phyloP scores from a whole-genome alignment of 2,797 vertebrate genomes.

The Esox masquinongy region DNA sequence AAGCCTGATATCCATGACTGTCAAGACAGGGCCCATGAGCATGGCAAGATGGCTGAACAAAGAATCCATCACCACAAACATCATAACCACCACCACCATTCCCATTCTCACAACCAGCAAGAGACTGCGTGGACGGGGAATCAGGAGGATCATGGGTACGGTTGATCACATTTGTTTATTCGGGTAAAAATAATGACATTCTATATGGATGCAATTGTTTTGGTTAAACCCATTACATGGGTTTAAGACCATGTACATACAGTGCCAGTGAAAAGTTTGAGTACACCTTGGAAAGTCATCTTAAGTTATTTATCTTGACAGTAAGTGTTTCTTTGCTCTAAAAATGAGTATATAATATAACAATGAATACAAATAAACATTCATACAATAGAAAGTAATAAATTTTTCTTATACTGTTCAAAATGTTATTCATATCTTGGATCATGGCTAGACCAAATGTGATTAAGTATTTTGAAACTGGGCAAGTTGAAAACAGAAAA shows the following conservation, averaged over 20 bases:
- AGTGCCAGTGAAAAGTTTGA: too few species aligned
- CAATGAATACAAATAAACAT: too few species aligned
- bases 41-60: slow-evolving; percentile 37
- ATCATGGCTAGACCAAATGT: too few species aligned
- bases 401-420: too few species aligned
- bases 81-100: slow-evolving; percentile 41
- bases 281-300: too few species aligned
- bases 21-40: slow-evolving; percentile 49
- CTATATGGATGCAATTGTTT: neutral
- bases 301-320: too few species aligned
- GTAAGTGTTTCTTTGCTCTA: too few species aligned
- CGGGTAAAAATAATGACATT: neutral
- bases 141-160: slow-evolving; percentile 57
- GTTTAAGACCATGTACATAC: neutral
- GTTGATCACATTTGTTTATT: slow-evolving; percentile 12
- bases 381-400: too few species aligned
- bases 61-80: slow-evolving; percentile 55
- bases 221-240: neutral
- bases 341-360: too few species aligned
- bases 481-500: too few species aligned
- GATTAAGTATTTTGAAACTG: too few species aligned
- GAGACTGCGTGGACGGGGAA: slow-evolving; percentile 47
- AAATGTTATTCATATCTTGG: too few species aligned
- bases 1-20: slow-evolving; percentile 45
- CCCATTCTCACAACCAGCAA: slow-evolving; percentile 28